Percentiles rank a stretch among this genome's conserved stretches.
Conservation (phyloP, 2,113 vertebrate species). For the Hemicordylus capensis region DNA sequence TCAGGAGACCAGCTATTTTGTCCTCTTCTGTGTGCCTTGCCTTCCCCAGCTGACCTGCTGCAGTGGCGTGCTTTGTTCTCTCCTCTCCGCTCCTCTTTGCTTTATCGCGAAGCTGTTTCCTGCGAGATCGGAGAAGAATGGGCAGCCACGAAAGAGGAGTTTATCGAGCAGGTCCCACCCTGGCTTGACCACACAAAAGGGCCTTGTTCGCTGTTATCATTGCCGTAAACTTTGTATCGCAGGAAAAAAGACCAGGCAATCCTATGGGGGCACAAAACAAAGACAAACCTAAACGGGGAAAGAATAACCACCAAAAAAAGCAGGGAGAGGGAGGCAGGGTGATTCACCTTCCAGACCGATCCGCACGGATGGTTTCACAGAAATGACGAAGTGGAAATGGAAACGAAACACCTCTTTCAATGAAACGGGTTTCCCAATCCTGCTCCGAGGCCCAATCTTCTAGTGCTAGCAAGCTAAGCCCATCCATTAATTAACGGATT, state of each 20-base stretch:
- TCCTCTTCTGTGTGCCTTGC: too few species aligned
- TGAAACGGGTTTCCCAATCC: too few species aligned
- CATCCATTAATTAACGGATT: too few species aligned
- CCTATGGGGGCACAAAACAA: neutral
- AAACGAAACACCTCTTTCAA: too few species aligned
- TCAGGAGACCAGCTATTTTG: neutral
- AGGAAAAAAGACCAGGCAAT: neutral
- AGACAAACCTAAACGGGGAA: neutral
- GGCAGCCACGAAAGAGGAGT: neutral
- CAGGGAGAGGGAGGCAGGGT: neutral
- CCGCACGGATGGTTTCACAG: too few species aligned
- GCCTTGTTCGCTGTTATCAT: neutral
- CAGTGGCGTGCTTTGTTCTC: neutral
- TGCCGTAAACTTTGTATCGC: slow-evolving; percentile 14
- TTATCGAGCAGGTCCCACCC: neutral
- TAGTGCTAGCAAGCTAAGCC: too few species aligned
- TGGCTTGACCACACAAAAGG: neutral
- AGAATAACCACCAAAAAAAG: neutral
- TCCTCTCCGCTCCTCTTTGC: neutral
- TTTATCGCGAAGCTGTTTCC: slow-evolving; percentile 20
- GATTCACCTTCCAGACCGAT: too few species aligned
- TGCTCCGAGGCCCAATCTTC: too few species aligned
- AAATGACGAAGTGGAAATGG: too few species aligned
- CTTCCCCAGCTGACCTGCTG: neutral
- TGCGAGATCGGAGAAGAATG: neutral